Evolutionary conservation across 2,797 vertebrate species (phyloP).

Genomic region (Tympanoctomys barrerae): DNA sequence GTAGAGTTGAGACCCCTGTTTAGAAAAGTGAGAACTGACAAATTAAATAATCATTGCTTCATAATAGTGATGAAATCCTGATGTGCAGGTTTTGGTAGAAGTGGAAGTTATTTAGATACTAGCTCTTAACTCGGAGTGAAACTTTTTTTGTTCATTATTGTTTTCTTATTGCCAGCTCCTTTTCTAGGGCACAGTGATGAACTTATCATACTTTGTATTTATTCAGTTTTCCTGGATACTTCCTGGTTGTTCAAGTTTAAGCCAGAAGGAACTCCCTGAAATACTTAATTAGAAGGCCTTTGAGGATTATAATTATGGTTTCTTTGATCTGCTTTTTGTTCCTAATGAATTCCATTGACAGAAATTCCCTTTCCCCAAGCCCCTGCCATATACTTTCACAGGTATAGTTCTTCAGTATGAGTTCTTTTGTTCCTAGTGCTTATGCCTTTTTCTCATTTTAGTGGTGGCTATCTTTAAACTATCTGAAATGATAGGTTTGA

Average conservation of each 20-base stretch:
- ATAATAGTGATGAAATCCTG: background rate
- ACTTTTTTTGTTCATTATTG: background rate
- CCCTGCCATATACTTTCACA: background rate
- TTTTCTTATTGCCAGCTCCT: background rate
- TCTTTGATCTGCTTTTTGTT: constrained; percentile 37
- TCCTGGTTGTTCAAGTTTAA: background rate
- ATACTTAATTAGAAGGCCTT: background rate
- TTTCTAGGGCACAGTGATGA: background rate
- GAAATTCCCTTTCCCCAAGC: background rate
- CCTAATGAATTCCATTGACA: background rate
- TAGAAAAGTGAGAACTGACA: constrained; percentile 26
- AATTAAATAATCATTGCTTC: background rate
- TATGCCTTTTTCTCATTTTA: background rate
- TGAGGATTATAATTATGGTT: background rate
- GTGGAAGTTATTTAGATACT: background rate
- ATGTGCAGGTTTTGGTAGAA: background rate
- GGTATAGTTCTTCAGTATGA: background rate
- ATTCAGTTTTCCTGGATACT: background rate
- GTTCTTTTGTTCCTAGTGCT: background rate
- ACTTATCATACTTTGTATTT: background rate
- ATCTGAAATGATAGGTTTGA: constrained; percentile 21
- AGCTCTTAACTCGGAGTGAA: background rate
- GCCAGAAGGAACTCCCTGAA: background rate
- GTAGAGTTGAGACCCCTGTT: background rate
- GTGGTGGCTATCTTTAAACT: background rate